A percentile compares a stretch with the other conserved stretches of the same genome.
phyloP scores from a whole-genome alignment of 1,140 invertebrate genomes.

The Drosophila santomea region DNA sequence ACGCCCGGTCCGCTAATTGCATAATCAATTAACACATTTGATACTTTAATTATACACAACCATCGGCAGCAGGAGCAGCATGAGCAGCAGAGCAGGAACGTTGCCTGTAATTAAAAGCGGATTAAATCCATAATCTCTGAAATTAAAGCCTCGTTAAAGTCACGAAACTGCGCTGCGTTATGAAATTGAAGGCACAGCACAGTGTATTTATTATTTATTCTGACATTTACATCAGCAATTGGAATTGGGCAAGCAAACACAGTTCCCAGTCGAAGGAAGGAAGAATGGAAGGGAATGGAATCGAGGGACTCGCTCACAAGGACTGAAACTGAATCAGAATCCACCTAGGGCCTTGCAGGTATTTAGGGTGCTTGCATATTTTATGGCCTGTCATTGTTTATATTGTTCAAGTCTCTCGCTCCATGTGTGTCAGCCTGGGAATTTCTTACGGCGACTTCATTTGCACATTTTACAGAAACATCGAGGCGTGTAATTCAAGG shows the following conservation, averaged over 20 bases:
- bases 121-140: conserved; percentile 72
- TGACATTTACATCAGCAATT: conserved; percentile 76
- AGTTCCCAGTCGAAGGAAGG: conserved; percentile 6
- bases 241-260: conserved; percentile 51
- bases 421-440: conserved; percentile 26
- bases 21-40: conserved; percentile 69
- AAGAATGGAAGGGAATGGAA: background rate
- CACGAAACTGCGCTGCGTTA: conserved; percentile 1
- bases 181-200: conserved; percentile 19
- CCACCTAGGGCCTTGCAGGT: conserved; percentile 36
- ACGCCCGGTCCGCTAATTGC: conserved; percentile 52
- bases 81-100: conserved; percentile 3
- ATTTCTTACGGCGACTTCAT: conserved; percentile 67
- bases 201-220: conserved; percentile 75
- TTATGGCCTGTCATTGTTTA: conserved; percentile 75
- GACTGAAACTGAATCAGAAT: conserved; percentile 23
- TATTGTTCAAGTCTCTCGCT: conserved; percentile 49
- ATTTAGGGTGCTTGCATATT: conserved; percentile 69
- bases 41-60: conserved; percentile 58
- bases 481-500: conserved; percentile 71
- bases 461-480: conserved; percentile 79
- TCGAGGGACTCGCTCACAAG: background rate
- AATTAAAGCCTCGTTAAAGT: conserved; percentile 65
- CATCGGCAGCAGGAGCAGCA: conserved; percentile 1
- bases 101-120: conserved; percentile 52